Evolutionary conservation across 92 coral and sea anemone genomes (phyloP).

Genomic region (Ricordea florida): DNA sequence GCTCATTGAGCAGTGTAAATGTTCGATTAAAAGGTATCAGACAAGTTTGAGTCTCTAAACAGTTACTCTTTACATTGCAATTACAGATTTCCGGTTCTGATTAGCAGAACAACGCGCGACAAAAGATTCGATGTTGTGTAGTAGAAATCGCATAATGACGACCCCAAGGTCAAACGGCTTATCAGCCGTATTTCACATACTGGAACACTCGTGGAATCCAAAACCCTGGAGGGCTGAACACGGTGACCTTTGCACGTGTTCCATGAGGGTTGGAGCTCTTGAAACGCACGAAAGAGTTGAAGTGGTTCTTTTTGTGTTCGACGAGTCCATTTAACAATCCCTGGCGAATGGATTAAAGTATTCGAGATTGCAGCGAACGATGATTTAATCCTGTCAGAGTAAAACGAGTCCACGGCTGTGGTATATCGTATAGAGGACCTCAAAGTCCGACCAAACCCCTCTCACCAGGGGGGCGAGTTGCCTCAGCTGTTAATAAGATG

Average conservation of each 20-base stretch:
- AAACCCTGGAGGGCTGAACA: slow-evolving; percentile 7
- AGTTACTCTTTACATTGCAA: slow-evolving; percentile 42
- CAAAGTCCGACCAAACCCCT: neutral
- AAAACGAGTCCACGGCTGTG: too few relatives aligned
- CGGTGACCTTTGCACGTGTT: neutral
- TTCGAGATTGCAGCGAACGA: too few relatives aligned
- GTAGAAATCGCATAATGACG: slow-evolving; percentile 20
- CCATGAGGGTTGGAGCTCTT: too few relatives aligned
- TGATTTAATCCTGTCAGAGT: too few relatives aligned
- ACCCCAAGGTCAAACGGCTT: neutral
- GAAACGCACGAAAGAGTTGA: too few relatives aligned
- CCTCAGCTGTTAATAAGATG: neutral
- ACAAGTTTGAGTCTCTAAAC: slow-evolving; percentile 13
- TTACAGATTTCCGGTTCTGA: slow-evolving; percentile 46
- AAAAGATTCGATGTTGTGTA: slow-evolving; percentile 45
- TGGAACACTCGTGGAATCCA: neutral
- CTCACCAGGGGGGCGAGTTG: neutral
- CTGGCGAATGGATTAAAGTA: too few relatives aligned
- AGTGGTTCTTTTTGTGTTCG: too few relatives aligned
- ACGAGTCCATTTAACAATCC: too few relatives aligned
- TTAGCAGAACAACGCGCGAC: slow-evolving; percentile 42
- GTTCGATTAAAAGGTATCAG: neutral
- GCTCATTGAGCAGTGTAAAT: neutral
- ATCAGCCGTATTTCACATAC: slow-evolving; percentile 3
- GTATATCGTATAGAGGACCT: too few relatives aligned